These are phyloP conservation scores for Holothuria leucospilota DNA, from an alignment of 53 echinoderm and acorn worm genomes.

Conservation along the genomic window DNA sequence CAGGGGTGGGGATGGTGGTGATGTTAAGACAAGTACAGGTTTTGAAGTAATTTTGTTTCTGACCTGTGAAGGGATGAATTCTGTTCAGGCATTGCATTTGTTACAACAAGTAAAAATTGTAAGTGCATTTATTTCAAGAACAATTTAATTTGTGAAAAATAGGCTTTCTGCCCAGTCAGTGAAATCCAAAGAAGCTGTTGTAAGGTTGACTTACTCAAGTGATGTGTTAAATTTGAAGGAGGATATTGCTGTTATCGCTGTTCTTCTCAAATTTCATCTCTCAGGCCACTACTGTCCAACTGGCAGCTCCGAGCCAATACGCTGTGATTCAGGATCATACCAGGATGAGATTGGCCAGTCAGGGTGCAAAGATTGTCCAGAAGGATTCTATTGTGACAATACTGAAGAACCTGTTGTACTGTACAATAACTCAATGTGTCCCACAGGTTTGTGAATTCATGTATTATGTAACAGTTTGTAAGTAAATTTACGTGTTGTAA, in stretches of 20 bases:
- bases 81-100: too few species aligned
- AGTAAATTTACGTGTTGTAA: too few species aligned
- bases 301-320: constrained; percentile 80
- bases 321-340: constrained; percentile 86
- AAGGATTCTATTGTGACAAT: constrained; percentile 88
- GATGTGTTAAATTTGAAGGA: neutral
- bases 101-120: too few species aligned
- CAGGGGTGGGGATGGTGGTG: too few species aligned
- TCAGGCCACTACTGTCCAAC: constrained; percentile 84
- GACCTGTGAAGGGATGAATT: too few species aligned
- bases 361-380: constrained; percentile 83
- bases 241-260: neutral
- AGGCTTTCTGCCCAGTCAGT: too few species aligned
- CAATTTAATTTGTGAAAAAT: too few species aligned
- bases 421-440: constrained; percentile 86
- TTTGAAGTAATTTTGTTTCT: too few species aligned
- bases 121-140: too few species aligned
- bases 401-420: constrained; percentile 89
- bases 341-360: constrained; percentile 96
- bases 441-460: constrained; percentile 70
- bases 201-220: neutral
- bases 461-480: too few species aligned
- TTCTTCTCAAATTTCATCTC: neutral
- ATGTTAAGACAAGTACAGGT: too few species aligned
- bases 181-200: neutral